Evolutionary conservation across 2,797 vertebrate species (phyloP), one percentile per base, ranked within the genome.

Genomic region (Enteromius radiatus): DNA sequence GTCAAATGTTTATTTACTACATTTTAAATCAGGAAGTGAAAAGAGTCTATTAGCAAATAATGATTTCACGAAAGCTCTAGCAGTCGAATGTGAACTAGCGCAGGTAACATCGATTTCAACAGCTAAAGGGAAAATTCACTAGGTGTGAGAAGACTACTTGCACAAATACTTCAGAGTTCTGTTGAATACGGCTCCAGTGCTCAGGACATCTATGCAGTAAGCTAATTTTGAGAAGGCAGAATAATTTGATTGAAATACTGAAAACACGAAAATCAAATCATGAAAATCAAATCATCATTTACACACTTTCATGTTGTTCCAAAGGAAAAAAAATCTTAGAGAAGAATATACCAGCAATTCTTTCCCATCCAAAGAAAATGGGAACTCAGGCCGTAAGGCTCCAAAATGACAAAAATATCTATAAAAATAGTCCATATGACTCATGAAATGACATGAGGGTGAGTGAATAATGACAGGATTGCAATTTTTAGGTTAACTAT

Each of bases 71-170:
- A 19, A 15, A 54, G 12, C 28, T 52, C 10, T 74, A 74, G 47
- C 71, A 74, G 71, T 56, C 9, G 36, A 54, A 74, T 74, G 49
- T 74, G 71, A 74, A 56, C 49, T n/a, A n/a, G 54, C 21, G 0
- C 71, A 74, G 3, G 28, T 54, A 74, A 52, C 71, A 36, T 74
- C 1, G 17, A 54, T n/a, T 54, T 36, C 11, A 33, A n/a, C 71
- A 74, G 28, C 71, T 54, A 31, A 33, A 28, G 1, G 31, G 21
- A n/a, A 11, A 36, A 33, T 54, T 56, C 49, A 38, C 31, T 23
- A 21, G 33, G 47, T 33, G 54, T 74, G n/a, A 54, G 52, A 23
- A 23, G 38, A 26, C 38, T 68, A 68, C n/a, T 69, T 69, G n/a
- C n/a, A 23, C 5, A 43, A 68, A 45, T 23, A 63, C 26, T 63